Conservation (phyloP, 1,140 invertebrate genomes). For the Lasaia peninsularis region DNA sequence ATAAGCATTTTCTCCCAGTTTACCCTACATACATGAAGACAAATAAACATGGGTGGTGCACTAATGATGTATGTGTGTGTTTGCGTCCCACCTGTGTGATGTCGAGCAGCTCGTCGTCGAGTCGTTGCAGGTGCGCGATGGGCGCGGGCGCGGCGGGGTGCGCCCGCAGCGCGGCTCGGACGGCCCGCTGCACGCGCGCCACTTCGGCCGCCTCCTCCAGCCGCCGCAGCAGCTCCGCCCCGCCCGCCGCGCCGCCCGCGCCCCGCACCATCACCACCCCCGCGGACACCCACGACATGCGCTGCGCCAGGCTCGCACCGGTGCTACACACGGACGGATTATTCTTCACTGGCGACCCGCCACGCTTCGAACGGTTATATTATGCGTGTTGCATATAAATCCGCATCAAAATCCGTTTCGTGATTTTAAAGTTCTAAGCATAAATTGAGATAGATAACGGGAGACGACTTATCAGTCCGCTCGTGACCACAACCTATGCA, state of each 20-base stretch:
- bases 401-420: no score
- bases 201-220: slow-evolving; percentile 96
- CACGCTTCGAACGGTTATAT: no score
- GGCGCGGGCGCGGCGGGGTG: slow-evolving; percentile 72
- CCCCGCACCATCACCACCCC: slow-evolving; percentile 97
- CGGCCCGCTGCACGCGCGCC: slow-evolving; percentile 87
- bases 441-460: no score
- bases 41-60: no score
- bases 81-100: slow-evolving; percentile 85
- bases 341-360: no score
- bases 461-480: no score
- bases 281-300: slow-evolving; percentile 93
- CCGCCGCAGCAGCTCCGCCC: slow-evolving; percentile 92
- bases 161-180: slow-evolving; percentile 80
- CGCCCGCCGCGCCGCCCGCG: slow-evolving; percentile 86
- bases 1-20: no score
- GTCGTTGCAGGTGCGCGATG: slow-evolving; percentile 67
- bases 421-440: no score
- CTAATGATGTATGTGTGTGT: no score
- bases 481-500: no score
- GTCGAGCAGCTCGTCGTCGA: slow-evolving; percentile 82
- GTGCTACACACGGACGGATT: slow-evolving; percentile 59
- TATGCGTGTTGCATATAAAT: no score
- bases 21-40: no score
- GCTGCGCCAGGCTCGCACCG: slow-evolving; percentile 81